A percentile compares a stretch with the other conserved stretches of the same genome.
These are phyloP conservation scores for Chascanopsetta lugubris DNA, from an alignment of 2,113 vertebrate species.

Conservation along the genomic window DNA sequence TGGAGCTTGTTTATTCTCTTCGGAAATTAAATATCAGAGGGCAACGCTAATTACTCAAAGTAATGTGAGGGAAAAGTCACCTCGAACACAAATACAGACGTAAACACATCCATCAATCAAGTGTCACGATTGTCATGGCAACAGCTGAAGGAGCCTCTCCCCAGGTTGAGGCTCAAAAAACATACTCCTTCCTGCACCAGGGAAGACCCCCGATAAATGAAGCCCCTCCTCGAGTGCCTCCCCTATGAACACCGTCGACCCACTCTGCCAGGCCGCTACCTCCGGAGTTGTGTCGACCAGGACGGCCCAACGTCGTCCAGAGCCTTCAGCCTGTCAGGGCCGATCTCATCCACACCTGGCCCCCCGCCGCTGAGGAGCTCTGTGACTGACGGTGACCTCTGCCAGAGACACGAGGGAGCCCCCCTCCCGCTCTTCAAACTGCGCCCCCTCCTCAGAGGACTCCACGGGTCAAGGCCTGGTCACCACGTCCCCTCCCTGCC, in stretches of 20 bases:
- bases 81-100: background rate
- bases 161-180: background rate
- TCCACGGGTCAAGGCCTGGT: background rate
- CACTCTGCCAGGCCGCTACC: background rate
- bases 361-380: background rate
- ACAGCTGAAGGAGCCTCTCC: background rate
- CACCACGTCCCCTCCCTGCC: background rate
- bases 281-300: background rate
- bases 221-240: no score
- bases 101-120: background rate
- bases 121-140: background rate
- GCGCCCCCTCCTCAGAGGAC: background rate
- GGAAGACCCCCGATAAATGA: no score
- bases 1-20: background rate
- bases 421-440: background rate
- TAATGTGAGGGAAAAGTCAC: background rate
- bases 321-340: background rate
- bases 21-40: background rate
- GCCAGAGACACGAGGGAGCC: background rate
- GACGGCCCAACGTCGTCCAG: background rate
- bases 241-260: background rate
- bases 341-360: background rate
- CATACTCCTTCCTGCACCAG: background rate
- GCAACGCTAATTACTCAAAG: background rate
- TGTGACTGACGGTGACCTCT: conserved; percentile 3